Conservation (phyloP, 2,797 vertebrate genomes). For the Ptychadena robeensis region DNA sequence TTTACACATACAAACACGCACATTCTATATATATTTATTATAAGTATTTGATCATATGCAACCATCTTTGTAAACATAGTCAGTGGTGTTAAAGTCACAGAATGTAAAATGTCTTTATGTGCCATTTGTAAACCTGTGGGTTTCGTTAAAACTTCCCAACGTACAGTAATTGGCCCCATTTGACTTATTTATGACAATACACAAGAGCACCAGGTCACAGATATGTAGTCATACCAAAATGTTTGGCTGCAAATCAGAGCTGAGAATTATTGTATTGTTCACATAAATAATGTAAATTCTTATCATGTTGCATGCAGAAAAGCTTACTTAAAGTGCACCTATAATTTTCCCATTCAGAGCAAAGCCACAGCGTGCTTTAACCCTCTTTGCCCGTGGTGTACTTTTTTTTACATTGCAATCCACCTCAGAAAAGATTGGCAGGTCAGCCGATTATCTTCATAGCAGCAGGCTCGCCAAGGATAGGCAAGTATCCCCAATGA, state of each 20-base stretch:
- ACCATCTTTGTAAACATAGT: constrained; percentile 1
- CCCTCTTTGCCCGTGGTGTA: too few relatives aligned
- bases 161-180: background rate
- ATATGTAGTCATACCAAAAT: background rate
- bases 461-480: too few relatives aligned
- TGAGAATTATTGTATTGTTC: background rate
- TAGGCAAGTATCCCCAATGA: too few relatives aligned
- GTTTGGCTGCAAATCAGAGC: background rate
- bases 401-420: too few relatives aligned
- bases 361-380: background rate
- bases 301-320: background rate
- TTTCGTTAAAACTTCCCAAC: background rate
- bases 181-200: background rate
- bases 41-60: background rate
- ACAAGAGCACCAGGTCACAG: background rate
- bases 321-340: background rate
- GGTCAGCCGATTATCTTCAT: too few relatives aligned
- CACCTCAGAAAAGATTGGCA: too few relatives aligned
- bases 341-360: background rate
- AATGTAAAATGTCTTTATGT: background rate
- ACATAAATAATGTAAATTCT: background rate
- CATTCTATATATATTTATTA: background rate
- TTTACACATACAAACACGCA: background rate
- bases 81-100: background rate
- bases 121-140: constrained; percentile 4